Conservation (phyloP, 2,113 vertebrate species). For the Tyto alba region DNA sequence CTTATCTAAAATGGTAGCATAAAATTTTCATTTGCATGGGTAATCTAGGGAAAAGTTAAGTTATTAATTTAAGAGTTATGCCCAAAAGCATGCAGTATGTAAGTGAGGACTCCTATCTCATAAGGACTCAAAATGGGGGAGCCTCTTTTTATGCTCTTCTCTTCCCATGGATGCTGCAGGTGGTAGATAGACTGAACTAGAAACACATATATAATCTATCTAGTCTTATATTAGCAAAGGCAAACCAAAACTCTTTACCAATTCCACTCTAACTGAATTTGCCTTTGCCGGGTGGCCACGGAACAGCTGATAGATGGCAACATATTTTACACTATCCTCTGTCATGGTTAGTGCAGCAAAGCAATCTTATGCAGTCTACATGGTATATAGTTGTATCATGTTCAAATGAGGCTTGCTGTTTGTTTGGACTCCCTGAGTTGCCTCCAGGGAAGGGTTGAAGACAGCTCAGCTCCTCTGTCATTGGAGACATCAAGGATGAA, state of each 20-base stretch:
- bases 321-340: background rate
- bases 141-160: background rate
- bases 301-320: background rate
- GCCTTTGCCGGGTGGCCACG: background rate
- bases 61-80: background rate
- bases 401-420: conserved; percentile 32
- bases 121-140: background rate
- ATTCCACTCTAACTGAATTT: background rate
- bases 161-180: background rate
- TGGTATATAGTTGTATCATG: background rate
- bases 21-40: background rate
- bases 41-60: background rate
- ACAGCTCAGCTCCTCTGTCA: conserved; percentile 46
- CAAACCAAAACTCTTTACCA: background rate
- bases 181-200: background rate
- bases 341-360: background rate
- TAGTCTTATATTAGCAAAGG: background rate
- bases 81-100: background rate
- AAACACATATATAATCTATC: background rate
- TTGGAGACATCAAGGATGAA: conserved; percentile 26
- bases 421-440: conserved; percentile 33
- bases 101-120: background rate
- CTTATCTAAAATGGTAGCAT: background rate
- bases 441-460: conserved; percentile 41
- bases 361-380: background rate